A percentile compares a stretch with the other conserved stretches of the same genome.
Evolutionary conservation across 2,888 invertebrate genomes (phyloP).

Genomic region (Oscheius myriophilus): DNA sequence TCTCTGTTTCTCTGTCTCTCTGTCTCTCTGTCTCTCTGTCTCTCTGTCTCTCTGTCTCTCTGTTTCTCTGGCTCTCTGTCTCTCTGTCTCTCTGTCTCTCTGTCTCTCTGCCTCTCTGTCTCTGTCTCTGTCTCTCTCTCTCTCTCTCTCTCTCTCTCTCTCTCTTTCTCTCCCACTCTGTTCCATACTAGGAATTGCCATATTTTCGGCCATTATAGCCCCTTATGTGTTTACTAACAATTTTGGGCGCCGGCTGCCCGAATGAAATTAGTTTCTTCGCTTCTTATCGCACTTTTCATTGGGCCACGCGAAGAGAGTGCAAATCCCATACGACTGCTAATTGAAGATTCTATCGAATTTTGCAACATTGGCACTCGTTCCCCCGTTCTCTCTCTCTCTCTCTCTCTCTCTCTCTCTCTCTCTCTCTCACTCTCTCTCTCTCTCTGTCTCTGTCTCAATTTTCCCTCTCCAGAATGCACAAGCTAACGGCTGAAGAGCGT

Average conservation of each 20-base stretch:
- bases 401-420: neutral
- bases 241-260: too few relatives aligned
- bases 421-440: neutral
- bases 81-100: neutral
- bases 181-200: too few relatives aligned
- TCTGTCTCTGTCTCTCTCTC: neutral
- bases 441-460: neutral
- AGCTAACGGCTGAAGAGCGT: conserved; percentile 42
- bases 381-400: neutral
- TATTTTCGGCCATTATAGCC: too few relatives aligned
- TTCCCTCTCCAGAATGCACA: conserved; percentile 18
- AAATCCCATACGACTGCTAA: too few relatives aligned
- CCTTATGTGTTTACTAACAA: too few relatives aligned
- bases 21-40: neutral
- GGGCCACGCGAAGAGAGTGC: too few relatives aligned
- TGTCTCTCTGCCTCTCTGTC: neutral
- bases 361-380: neutral
- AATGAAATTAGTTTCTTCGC: too few relatives aligned
- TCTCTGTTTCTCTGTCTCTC: neutral
- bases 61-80: neutral
- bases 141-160: neutral
- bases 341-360: too few relatives aligned
- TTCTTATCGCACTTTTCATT: too few relatives aligned
- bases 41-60: neutral
- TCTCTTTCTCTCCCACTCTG: neutral